These are phyloP conservation scores for Enteromius afrohamiltoni DNA, from an alignment of 2,797 vertebrate genomes.

Conservation along the genomic window DNA sequence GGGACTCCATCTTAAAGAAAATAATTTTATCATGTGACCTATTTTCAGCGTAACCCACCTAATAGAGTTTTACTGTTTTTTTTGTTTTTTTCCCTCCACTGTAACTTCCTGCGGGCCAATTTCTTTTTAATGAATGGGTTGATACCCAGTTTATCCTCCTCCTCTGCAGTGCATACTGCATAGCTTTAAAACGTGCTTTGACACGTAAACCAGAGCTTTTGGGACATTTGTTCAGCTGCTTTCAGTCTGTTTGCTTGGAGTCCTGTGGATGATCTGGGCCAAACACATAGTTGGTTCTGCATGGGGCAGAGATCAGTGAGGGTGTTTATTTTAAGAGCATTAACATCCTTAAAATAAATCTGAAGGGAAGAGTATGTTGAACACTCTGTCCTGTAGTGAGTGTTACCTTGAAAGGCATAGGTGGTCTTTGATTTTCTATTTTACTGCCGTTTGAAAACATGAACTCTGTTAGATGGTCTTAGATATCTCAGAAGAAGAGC, in stretches of 20 bases:
- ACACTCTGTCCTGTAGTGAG: background rate
- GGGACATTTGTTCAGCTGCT: constrained; percentile 51
- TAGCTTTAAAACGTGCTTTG: constrained; percentile 59
- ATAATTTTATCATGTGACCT: background rate
- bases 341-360: constrained; percentile 19
- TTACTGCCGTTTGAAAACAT: background rate
- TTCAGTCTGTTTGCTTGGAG: constrained; percentile 54
- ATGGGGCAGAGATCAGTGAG: constrained; percentile 39
- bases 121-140: background rate
- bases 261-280: constrained; percentile 35
- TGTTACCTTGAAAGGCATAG: background rate
- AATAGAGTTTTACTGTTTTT: background rate
- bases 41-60: background rate
- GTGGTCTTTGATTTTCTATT: background rate
- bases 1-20: background rate
- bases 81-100: background rate
- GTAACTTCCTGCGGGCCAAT: background rate
- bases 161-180: constrained; percentile 37
- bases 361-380: constrained; percentile 9
- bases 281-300: constrained; percentile 39
- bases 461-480: background rate
- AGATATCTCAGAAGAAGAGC: background rate
- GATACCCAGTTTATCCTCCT: constrained; percentile 37
- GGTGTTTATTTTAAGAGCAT: constrained; percentile 45
- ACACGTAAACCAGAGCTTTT: constrained; percentile 60